Base-by-base conservation (phyloP, 2,797 vertebrate species). In the Scomberomorus guttatus region DNA sequence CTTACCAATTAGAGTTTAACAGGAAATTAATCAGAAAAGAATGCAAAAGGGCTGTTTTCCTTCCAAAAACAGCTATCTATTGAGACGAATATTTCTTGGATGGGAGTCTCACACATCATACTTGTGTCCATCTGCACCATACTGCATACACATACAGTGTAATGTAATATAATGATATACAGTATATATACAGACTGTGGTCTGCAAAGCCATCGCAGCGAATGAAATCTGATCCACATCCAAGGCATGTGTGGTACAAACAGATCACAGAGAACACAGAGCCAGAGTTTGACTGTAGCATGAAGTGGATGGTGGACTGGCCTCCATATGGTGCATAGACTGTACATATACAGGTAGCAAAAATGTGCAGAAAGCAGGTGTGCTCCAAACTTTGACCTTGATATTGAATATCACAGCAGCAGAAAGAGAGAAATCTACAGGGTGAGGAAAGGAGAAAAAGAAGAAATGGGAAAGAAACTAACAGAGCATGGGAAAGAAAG, bases 271-370 rank as follows among this genome's bases (percentile, higher is more conserved):
- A 72, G 12, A 61, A 44, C 52, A 77, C 22, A 4, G 10, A 34
- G 75, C 52, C 59, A 80, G 51, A 75, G 34, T 17, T 0, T 12
- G 56, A 66, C 68, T 14, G 27, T 4, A 60, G 18, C 37, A 65
- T n/a, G 58, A 76, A 51, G 62, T 56, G 64, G 52, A 72, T 5
- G 56, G 13, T 37, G 66, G 72, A 64, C 59, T 72, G 75, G 48
- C 29, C 59, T 46, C 50, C 90, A 92, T 81, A 22, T 90, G 91
- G 88, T 62, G 71, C 52, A 18, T 89, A 92, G 90, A 72, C 79
- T 64, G 46, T 22, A 64, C 20, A 55, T 17, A 13, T 48, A 66
- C 71, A 87, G 80, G 83, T 60, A 79, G 72, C 61, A 81, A 51
- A 69, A 90, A 87, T 86, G 75, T 82, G 25, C 65, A 78, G 39